Percentiles rank a stretch among this genome's conserved stretches.
phyloP scores from a whole-genome alignment of 2,797 vertebrate species.

The Macropodus opercularis region DNA sequence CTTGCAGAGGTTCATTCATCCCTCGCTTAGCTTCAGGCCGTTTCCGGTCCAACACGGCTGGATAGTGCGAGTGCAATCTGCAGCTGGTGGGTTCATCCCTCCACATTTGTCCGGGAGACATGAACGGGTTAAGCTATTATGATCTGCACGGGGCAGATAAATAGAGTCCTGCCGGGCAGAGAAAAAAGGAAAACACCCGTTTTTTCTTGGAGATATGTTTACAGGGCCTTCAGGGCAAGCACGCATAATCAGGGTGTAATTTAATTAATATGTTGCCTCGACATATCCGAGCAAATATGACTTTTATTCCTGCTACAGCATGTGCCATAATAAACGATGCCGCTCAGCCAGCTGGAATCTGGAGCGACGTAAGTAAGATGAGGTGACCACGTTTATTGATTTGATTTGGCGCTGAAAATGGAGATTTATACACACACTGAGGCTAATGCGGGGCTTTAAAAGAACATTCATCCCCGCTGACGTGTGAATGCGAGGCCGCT shows the following conservation, averaged over 20 bases:
- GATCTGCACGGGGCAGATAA: conserved; percentile 59
- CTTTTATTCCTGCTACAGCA: conserved; percentile 52
- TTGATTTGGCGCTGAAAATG: conserved; percentile 57
- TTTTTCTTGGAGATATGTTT: conserved; percentile 55
- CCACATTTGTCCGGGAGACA: conserved; percentile 50
- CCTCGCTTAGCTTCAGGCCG: conserved; percentile 36
- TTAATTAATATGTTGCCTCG: conserved; percentile 64
- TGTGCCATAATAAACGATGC: conserved; percentile 45
- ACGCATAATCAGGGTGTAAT: conserved; percentile 63
- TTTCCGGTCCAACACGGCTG: conserved; percentile 44
- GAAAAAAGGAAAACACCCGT: conserved; percentile 31
- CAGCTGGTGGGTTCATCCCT: conserved; percentile 30
- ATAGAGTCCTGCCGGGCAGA: conserved; percentile 39
- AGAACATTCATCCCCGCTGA: conserved; percentile 75
- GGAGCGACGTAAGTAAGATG: conserved; percentile 29
- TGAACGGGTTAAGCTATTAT: conserved; percentile 53
- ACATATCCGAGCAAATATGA: conserved; percentile 38
- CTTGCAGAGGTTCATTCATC: conserved; percentile 34
- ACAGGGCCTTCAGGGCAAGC: conserved; percentile 51
- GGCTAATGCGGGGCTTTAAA: conserved; percentile 63
- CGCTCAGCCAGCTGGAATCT: conserved; percentile 53
- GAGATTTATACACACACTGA: conserved; percentile 63
- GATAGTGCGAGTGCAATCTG: conserved; percentile 44
- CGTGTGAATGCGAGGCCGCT: conserved; percentile 67
- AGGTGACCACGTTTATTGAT: conserved; percentile 66